Percentiles rank a stretch among this genome's conserved stretches.
Evolutionary conservation across 2,113 vertebrate genomes (phyloP).

Genomic region (Boulengerochromis microlepis): DNA sequence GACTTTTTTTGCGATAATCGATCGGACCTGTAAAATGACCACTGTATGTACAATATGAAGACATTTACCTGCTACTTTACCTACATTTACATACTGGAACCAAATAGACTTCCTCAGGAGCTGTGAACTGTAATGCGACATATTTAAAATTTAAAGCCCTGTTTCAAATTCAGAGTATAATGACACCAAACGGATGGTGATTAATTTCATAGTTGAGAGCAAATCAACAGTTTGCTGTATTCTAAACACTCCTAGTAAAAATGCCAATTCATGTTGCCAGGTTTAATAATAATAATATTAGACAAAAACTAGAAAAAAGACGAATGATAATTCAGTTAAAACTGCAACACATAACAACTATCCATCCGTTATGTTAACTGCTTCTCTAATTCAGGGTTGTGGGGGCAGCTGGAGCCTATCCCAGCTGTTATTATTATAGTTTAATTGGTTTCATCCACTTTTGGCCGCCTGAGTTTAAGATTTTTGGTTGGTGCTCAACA

Average conservation of each 20-base stretch:
- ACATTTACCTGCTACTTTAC: neutral
- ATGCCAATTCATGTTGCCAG: neutral
- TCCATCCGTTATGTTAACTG: neutral
- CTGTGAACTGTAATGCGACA: neutral
- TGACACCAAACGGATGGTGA: neutral
- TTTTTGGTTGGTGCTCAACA: neutral
- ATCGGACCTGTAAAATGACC: neutral
- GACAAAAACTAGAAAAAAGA: neutral
- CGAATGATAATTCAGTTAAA: neutral
- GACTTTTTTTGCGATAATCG: neutral
- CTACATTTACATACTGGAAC: accelerated
- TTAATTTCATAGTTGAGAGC: neutral
- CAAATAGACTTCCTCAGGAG: neutral
- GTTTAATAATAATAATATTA: neutral
- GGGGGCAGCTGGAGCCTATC: neutral
- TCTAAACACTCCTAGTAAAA: neutral
- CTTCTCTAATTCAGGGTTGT: neutral
- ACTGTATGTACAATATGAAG: neutral
- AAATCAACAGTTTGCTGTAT: neutral
- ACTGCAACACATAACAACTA: accelerated
- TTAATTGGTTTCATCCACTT: neutral
- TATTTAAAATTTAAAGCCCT: neutral
- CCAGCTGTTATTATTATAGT: neutral
- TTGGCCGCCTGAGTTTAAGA: neutral
- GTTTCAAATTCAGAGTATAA: neutral